Evolutionary conservation across 2,797 vertebrate genomes (phyloP).

Genomic region (Acipenser oxyrinchus): DNA sequence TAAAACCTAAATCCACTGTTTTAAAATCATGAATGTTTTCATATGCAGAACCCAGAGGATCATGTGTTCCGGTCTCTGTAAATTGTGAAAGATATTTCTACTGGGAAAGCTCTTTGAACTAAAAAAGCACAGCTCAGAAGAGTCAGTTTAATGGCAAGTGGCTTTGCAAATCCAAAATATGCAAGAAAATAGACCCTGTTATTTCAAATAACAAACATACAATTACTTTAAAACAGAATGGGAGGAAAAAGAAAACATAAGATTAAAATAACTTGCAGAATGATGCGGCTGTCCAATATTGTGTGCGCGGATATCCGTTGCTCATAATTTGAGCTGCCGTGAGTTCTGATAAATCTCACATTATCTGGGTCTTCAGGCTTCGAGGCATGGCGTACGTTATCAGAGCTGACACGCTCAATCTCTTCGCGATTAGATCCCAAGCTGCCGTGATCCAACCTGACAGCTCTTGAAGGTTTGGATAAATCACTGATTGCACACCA

Average conservation of each 20-base stretch:
- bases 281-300: constrained; percentile 21
- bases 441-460: constrained; percentile 37
- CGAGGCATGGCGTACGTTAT: constrained; percentile 51
- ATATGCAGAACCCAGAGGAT: too few relatives aligned
- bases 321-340: constrained; percentile 37
- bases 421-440: constrained; percentile 53
- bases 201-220: constrained; percentile 39
- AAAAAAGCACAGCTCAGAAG: neutral
- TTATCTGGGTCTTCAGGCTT: constrained; percentile 57
- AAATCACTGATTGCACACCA: constrained; percentile 39
- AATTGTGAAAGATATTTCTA: too few relatives aligned
- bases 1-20: too few relatives aligned
- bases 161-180: neutral
- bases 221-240: constrained; percentile 13
- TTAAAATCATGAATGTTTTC: too few relatives aligned
- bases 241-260: constrained; percentile 7
- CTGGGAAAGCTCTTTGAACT: neutral
- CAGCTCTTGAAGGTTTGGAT: constrained; percentile 36
- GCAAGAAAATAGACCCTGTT: constrained; percentile 25
- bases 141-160: neutral
- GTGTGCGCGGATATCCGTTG: constrained; percentile 36
- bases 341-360: constrained; percentile 57
- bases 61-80: too few relatives aligned
- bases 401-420: constrained; percentile 54
- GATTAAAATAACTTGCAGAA: constrained; percentile 33